Percentiles rank a stretch among this genome's conserved stretches.
phyloP scores from a whole-genome alignment of 2,113 vertebrate genomes.

The Oryzias celebensis region DNA sequence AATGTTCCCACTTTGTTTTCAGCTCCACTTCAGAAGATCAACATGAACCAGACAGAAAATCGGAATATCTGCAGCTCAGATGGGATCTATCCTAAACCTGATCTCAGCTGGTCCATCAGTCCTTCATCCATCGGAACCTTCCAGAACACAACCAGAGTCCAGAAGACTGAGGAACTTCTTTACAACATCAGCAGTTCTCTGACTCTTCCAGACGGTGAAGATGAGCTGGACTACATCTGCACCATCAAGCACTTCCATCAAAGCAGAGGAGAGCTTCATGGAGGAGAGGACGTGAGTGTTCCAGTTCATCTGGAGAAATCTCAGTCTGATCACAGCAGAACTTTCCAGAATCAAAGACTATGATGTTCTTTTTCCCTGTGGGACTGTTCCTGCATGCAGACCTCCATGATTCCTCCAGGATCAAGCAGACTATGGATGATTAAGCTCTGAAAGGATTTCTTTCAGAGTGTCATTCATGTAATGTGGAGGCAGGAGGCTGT shows the following conservation, averaged over 20 bases:
- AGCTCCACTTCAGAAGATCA: slow-evolving; percentile 54
- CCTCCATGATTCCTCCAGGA: too few relatives aligned
- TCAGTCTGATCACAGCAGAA: too few relatives aligned
- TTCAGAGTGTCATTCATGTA: too few relatives aligned
- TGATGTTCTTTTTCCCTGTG: too few relatives aligned
- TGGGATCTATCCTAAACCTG: slow-evolving; percentile 50
- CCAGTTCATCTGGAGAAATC: too few relatives aligned
- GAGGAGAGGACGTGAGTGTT: too few relatives aligned
- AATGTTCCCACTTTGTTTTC: not conserved
- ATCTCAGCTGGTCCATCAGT: slow-evolving; percentile 52
- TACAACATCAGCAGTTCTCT: slow-evolving; percentile 12
- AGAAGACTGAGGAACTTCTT: not conserved
- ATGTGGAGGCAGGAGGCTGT: too few relatives aligned
- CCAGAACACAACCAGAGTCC: not conserved
- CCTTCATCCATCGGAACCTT: not conserved
- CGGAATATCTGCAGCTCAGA: slow-evolving; percentile 54
- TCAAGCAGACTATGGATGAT: too few relatives aligned
- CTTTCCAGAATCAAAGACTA: too few relatives aligned
- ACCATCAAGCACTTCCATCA: slow-evolving; percentile 24
- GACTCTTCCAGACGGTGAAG: rapidly evolving
- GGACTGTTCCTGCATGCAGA: too few relatives aligned
- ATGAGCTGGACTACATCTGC: slow-evolving; percentile 34
- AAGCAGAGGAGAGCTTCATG: not conserved
- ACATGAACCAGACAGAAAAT: slow-evolving; percentile 23
- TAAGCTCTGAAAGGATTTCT: too few relatives aligned